Percentiles rank a stretch among this genome's conserved stretches.
These are phyloP conservation scores for Podarcis cretensis DNA, from an alignment of 2,113 vertebrate species.

Conservation along the genomic window DNA sequence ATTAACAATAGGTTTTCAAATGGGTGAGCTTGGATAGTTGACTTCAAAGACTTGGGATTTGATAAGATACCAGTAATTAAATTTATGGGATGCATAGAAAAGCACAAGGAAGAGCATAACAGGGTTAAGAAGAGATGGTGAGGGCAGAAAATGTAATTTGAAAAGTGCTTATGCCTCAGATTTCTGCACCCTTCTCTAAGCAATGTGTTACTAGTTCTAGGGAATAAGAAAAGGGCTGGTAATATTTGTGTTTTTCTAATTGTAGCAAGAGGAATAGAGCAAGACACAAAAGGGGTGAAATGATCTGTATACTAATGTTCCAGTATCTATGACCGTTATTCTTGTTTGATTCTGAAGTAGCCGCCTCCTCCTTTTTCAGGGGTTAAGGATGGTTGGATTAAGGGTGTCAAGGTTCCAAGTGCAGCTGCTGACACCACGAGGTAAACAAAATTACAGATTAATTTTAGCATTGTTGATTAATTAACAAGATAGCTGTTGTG, in stretches of 20 bases:
- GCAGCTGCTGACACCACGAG: background rate
- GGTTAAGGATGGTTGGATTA: background rate
- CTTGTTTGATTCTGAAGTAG: background rate
- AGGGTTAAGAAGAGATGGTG: too few relatives aligned
- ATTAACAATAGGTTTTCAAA: background rate
- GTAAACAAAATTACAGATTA: background rate
- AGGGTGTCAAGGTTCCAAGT: background rate
- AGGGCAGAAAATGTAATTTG: too few relatives aligned
- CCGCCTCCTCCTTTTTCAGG: too few relatives aligned
- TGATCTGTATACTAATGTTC: background rate
- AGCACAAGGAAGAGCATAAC: background rate
- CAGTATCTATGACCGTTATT: background rate
- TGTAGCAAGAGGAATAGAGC: background rate
- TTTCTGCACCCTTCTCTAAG: background rate
- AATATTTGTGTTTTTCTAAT: background rate
- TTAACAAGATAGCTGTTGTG: background rate
- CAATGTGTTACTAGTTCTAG: slow-evolving; percentile 1
- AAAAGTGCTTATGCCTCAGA: too few relatives aligned
- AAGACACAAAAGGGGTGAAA: background rate
- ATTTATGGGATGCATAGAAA: background rate
- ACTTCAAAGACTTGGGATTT: background rate
- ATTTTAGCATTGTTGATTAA: background rate
- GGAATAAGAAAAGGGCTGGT: background rate
- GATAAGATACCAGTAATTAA: background rate
- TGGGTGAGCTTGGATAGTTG: background rate